Percentiles rank a stretch among this genome's conserved stretches.
These are phyloP conservation scores for Cepphus grylle DNA, from an alignment of 2,113 vertebrate genomes.

Conservation along the genomic window DNA sequence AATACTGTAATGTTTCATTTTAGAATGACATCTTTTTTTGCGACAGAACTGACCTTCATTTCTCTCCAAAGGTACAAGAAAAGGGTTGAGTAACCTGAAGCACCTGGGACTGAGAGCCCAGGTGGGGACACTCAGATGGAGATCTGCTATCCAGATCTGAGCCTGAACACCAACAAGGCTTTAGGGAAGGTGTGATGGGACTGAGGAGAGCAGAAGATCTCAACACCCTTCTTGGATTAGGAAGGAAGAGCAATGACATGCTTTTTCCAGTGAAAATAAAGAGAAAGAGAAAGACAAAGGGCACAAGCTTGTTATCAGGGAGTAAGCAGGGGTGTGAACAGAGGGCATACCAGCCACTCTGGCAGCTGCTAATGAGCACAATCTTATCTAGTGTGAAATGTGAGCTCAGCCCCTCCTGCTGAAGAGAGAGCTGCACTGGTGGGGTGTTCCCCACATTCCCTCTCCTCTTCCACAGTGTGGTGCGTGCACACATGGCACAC, in stretches of 20 bases:
- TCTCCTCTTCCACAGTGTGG: background rate
- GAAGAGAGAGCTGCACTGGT: background rate
- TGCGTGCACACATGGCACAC: background rate
- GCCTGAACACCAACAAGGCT: background rate
- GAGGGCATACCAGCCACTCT: background rate
- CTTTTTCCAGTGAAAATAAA: background rate
- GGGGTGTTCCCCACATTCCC: background rate
- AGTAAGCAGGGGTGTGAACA: background rate
- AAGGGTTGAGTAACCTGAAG: background rate
- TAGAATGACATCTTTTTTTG: background rate
- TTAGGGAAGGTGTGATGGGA: background rate
- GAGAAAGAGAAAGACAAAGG: background rate
- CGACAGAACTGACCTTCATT: background rate
- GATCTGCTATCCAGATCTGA: background rate
- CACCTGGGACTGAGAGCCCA: background rate
- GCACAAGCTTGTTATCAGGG: background rate
- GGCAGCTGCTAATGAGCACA: background rate
- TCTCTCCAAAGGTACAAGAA: background rate
- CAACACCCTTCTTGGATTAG: background rate
- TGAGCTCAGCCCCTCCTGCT: background rate
- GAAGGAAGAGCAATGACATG: background rate
- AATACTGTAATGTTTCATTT: background rate
- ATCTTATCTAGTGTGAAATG: background rate
- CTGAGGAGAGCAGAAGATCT: background rate
- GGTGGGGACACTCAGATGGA: background rate